These are phyloP conservation scores for Cosmia pyralina DNA, from an alignment of 2,888 invertebrate genomes.

Conservation along the genomic window DNA sequence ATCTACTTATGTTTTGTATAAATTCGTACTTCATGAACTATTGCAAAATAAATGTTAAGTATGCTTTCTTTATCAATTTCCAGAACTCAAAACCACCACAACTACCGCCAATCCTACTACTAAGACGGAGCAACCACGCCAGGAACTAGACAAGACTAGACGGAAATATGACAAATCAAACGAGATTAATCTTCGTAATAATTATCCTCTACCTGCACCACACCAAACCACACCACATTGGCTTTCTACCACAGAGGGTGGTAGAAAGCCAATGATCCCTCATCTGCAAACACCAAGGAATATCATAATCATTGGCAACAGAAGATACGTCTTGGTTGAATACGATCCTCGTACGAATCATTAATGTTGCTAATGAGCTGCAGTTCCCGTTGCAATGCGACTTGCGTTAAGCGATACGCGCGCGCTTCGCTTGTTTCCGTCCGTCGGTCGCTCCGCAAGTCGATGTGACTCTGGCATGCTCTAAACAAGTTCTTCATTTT, in stretches of 20 bases:
- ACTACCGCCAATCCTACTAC: not conserved
- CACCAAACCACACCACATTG: too few relatives aligned
- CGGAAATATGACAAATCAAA: not conserved
- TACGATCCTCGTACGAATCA: not conserved
- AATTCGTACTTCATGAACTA: not conserved
- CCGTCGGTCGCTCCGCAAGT: not conserved
- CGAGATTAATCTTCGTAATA: too few relatives aligned
- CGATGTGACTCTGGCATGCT: too few relatives aligned
- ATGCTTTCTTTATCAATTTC: not conserved
- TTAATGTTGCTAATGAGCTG: not conserved
- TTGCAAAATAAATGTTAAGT: not conserved
- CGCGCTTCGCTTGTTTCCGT: not conserved
- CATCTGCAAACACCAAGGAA: not conserved
- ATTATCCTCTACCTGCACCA: too few relatives aligned
- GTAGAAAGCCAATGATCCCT: not conserved
- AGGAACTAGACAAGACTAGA: too few relatives aligned
- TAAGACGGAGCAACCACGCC: fast-evolving
- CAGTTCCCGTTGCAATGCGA: not conserved
- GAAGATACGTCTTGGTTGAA: not conserved
- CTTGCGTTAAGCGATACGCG: not conserved
- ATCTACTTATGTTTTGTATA: too few relatives aligned
- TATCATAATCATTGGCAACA: not conserved
- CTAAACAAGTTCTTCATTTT: not conserved
- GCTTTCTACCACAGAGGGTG: too few relatives aligned
- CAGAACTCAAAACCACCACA: conserved; percentile 3